A percentile compares a stretch with the other conserved stretches of the same genome.
Evolutionary conservation across 2,797 vertebrate genomes (phyloP).

Genomic region (Thaleichthys pacificus): DNA sequence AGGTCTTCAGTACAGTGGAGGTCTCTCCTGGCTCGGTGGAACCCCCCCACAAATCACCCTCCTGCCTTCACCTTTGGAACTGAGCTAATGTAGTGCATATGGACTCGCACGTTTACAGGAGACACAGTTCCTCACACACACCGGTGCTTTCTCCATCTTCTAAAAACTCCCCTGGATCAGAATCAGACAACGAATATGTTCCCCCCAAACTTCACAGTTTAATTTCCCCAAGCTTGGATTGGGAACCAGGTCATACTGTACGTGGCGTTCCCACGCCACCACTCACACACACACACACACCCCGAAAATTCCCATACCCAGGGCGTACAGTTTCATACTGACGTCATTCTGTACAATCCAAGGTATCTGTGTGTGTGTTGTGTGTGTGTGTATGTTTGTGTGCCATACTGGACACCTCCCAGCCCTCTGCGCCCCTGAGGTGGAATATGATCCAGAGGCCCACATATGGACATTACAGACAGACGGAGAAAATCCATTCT

Average conservation of each 20-base stretch:
- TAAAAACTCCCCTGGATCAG: no score
- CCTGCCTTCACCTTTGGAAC: not conserved
- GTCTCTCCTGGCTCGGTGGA: not conserved
- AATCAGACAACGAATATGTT: not conserved
- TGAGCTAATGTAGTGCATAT: not conserved
- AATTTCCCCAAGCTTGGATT: not conserved
- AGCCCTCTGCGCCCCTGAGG: constrained; percentile 32
- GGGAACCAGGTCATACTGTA: not conserved
- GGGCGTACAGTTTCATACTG: no score
- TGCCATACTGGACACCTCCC: not conserved
- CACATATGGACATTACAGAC: not conserved
- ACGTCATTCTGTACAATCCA: no score
- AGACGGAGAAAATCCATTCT: not conserved
- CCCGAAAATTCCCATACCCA: constrained; percentile 15
- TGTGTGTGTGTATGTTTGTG: no score
- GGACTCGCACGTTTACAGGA: not conserved
- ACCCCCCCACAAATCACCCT: not conserved
- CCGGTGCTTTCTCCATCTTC: not conserved
- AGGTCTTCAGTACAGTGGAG: no score
- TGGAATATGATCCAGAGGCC: constrained; percentile 31
- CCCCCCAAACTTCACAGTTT: not conserved
- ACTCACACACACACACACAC: constrained; percentile 6
- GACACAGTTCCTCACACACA: constrained; percentile 31
- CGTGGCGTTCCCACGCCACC: not conserved
- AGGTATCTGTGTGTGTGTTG: no score